Percentiles rank a stretch among this genome's conserved stretches.
Evolutionary conservation across 2,797 vertebrate species (phyloP).

Genomic region (Ficedula albicollis): DNA sequence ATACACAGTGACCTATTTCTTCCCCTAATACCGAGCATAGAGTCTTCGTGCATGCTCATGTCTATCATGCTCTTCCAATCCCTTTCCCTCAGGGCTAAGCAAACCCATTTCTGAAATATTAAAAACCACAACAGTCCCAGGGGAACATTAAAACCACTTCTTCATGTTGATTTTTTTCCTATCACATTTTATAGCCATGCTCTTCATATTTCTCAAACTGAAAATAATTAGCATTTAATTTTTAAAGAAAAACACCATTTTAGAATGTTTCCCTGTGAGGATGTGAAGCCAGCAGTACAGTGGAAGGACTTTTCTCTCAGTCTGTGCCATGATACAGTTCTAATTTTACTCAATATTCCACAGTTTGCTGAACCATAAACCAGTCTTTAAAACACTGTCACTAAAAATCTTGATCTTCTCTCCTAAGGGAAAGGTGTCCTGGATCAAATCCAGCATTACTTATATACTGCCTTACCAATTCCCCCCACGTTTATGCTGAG

Average conservation of each 20-base stretch:
- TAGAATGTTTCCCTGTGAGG: not conserved
- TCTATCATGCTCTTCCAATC: not conserved
- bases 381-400: not conserved
- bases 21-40: not conserved
- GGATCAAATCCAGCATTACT: not conserved
- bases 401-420: not conserved
- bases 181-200: not conserved
- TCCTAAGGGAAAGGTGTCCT: not conserved
- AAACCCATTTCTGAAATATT: conserved; percentile 20
- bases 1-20: not conserved
- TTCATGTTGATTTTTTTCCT: not conserved
- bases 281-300: not conserved
- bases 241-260: not conserved
- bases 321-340: not conserved
- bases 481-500: not conserved
- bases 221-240: not conserved
- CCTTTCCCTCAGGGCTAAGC: conserved; percentile 2
- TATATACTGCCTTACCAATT: not conserved
- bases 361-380: not conserved
- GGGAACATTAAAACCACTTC: not conserved
- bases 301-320: not conserved
- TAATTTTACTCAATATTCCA: not conserved
- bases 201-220: not conserved
- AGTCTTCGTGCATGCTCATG: not conserved
- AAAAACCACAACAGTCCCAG: not conserved